A percentile compares a stretch with the other conserved stretches of the same genome.
Conservation (phyloP, 1,140 invertebrate genomes). For the Oreohelix idahoensis region DNA sequence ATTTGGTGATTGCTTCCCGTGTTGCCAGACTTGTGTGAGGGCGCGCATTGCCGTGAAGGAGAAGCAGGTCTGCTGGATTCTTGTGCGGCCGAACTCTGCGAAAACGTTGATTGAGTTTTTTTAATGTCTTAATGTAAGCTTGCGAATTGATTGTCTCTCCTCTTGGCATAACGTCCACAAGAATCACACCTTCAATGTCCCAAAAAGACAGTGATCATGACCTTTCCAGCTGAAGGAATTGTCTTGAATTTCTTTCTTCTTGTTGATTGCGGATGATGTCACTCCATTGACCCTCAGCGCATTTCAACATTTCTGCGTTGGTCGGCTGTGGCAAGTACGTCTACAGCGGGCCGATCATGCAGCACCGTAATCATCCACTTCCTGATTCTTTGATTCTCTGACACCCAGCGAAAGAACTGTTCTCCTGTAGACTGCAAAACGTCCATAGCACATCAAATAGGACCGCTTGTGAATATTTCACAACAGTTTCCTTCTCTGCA, state of each 20-base stretch:
- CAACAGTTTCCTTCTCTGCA: too few relatives aligned
- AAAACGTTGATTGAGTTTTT: conserved; percentile 6
- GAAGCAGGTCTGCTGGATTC: conserved; percentile 2
- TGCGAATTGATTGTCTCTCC: conserved; percentile 2
- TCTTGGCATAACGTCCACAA: conserved; percentile 6
- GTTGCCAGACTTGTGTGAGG: conserved; percentile 13
- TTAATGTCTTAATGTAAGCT: conserved; percentile 17
- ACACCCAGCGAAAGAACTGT: not conserved
- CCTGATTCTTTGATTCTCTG: conserved; percentile 2
- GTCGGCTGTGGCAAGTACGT: not conserved
- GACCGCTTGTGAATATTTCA: too few relatives aligned
- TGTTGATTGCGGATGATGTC: conserved; percentile 10
- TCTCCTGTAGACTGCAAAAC: not conserved
- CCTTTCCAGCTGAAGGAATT: not conserved
- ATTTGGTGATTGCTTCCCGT: conserved; percentile 1
- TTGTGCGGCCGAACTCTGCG: conserved; percentile 7
- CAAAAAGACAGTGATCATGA: conserved; percentile 15
- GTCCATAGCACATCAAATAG: too few relatives aligned
- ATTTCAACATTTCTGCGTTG: not conserved
- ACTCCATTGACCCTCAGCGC: not conserved
- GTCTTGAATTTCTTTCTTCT: conserved; percentile 1
- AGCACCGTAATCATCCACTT: not conserved
- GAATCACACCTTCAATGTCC: conserved; percentile 6
- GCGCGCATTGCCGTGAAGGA: not conserved
- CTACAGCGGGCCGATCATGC: not conserved